These are phyloP conservation scores for Acheta domesticus DNA, from an alignment of 2,888 invertebrate genomes.

Conservation along the genomic window DNA sequence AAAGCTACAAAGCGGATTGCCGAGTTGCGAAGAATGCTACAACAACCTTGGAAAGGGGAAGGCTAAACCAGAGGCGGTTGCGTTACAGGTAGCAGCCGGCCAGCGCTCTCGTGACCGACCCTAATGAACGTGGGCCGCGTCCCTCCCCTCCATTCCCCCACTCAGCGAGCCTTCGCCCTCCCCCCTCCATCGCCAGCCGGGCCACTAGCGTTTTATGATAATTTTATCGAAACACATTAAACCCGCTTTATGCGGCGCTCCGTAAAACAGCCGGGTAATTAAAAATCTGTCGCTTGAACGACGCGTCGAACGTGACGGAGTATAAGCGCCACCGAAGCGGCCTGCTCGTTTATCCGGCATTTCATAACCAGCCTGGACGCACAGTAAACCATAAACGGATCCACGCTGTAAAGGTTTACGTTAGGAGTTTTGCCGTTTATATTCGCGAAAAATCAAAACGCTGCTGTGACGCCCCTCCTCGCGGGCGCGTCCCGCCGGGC, in stretches of 20 bases:
- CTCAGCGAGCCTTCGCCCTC: neutral
- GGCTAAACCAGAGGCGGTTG: too few relatives aligned
- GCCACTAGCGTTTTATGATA: neutral
- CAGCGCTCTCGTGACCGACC: neutral
- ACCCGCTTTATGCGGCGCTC: constrained; percentile 8
- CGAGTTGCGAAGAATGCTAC: too few relatives aligned
- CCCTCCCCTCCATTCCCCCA: too few relatives aligned
- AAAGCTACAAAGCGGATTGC: too few relatives aligned
- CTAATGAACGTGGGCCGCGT: too few relatives aligned
- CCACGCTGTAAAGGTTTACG: neutral
- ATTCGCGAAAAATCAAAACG: too few relatives aligned
- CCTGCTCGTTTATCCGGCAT: neutral
- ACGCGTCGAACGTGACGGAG: constrained; percentile 6
- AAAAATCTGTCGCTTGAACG: constrained; percentile 18
- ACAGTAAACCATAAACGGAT: neutral
- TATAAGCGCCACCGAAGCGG: neutral
- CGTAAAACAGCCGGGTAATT: neutral
- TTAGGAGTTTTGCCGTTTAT: neutral
- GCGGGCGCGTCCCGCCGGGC: too few relatives aligned
- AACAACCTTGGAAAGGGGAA: too few relatives aligned
- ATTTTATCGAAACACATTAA: constrained; percentile 9
- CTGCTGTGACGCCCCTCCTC: too few relatives aligned
- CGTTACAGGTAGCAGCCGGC: neutral
- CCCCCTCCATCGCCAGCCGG: neutral
- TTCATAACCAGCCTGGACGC: neutral